Conservation (phyloP, 2,888 invertebrate species). For the Cryptus armator region DNA sequence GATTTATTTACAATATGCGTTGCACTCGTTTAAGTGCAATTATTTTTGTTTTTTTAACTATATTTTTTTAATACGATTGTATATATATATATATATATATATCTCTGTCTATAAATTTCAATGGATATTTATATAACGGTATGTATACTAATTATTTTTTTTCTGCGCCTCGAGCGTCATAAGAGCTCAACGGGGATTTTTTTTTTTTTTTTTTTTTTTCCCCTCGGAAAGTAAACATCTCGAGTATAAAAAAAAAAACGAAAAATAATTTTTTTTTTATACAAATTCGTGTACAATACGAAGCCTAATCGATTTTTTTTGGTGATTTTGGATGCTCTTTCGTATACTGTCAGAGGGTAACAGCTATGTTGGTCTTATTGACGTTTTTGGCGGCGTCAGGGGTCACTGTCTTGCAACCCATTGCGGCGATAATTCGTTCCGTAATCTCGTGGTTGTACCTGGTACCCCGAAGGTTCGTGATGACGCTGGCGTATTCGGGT, state of each 20-base stretch:
- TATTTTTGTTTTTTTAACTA: constrained; percentile 2
- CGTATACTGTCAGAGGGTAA: constrained; percentile 76
- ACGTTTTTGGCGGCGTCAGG: constrained; percentile 72
- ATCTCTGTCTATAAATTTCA: neutral
- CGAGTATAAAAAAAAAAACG: constrained; percentile 6
- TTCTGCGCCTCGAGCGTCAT: constrained; percentile 64
- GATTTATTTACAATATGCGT: constrained; percentile 66
- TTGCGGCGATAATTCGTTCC: constrained; percentile 86
- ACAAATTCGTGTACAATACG: constrained; percentile 41
- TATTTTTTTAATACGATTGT: constrained; percentile 1
- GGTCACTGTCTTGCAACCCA: constrained; percentile 80
- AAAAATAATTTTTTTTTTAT: constrained; percentile 1
- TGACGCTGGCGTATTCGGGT: constrained; percentile 88
- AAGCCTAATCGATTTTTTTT: constrained; percentile 53
- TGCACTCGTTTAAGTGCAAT: constrained; percentile 4
- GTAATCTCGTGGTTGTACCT: constrained; percentile 88
- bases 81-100: neutral
- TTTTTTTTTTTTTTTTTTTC: neutral
- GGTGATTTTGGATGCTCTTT: constrained; percentile 51
- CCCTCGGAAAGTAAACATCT: neutral
- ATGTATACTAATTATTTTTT: constrained; percentile 29
- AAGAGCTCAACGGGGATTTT: constrained; percentile 38
- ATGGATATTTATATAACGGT: constrained; percentile 17
- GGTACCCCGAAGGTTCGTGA: constrained; percentile 89
- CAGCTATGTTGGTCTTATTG: constrained; percentile 79